These are phyloP conservation scores for Coronaproctus castanopsis DNA, from an alignment of 2,888 invertebrate genomes.

Conservation along the genomic window DNA sequence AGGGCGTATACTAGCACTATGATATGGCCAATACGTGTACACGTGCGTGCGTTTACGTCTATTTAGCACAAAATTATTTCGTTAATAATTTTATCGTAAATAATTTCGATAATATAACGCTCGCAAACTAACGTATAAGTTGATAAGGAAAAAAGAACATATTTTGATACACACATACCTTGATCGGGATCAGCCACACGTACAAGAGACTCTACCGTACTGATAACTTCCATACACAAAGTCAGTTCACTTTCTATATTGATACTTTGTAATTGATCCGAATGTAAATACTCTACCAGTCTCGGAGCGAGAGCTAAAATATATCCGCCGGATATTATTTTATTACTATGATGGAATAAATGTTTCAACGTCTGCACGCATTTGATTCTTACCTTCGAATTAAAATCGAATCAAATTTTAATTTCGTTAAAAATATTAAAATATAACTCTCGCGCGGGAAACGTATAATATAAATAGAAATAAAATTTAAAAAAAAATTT, in stretches of 20 bases:
- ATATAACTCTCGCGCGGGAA: not conserved
- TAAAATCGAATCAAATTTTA: too few species aligned
- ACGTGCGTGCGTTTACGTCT: too few species aligned
- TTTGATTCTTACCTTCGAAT: slow-evolving; percentile 43
- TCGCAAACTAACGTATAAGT: too few species aligned
- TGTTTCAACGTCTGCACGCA: slow-evolving; percentile 58
- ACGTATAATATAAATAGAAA: not conserved
- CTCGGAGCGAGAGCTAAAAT: slow-evolving; percentile 62
- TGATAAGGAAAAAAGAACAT: too few species aligned
- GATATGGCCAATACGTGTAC: too few species aligned
- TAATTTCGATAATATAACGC: too few species aligned
- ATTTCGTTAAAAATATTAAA: not conserved
- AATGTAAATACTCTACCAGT: slow-evolving; percentile 51
- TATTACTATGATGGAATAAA: slow-evolving; percentile 50
- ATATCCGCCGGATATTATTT: slow-evolving; percentile 49
- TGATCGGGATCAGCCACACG: slow-evolving; percentile 51
- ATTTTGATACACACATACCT: too few species aligned
- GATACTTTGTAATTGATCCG: slow-evolving; percentile 38
- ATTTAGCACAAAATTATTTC: too few species aligned
- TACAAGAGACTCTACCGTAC: slow-evolving; percentile 52
- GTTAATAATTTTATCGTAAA: too few species aligned
- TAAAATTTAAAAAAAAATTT: not conserved
- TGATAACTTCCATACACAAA: slow-evolving; percentile 49
- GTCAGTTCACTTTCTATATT: slow-evolving; percentile 45
- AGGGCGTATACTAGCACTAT: too few species aligned